Evolutionary conservation across 2,888 invertebrate genomes (phyloP).

Genomic region (Sisyra nigra): DNA sequence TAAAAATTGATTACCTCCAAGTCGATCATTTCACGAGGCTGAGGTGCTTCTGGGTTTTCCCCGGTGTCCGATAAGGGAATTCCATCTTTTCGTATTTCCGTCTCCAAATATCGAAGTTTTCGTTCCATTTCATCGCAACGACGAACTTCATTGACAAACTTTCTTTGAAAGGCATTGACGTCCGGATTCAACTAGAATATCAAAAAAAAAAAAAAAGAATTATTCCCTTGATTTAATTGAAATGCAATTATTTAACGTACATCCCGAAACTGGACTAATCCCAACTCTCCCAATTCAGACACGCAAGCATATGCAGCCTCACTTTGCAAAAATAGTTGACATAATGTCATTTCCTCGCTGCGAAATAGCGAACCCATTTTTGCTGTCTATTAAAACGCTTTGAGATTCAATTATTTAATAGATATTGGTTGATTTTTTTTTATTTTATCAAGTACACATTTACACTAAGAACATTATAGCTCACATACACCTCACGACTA

Average conservation of each 20-base stretch:
- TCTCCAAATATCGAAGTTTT: slow-evolving; percentile 88
- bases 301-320: slow-evolving; percentile 98
- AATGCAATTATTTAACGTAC: slow-evolving; percentile 35
- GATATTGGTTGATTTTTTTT: too few relatives aligned
- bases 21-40: slow-evolving; percentile 98
- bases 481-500: too few relatives aligned
- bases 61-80: slow-evolving; percentile 97
- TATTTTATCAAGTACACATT: too few relatives aligned
- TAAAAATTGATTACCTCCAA: slow-evolving; percentile 59
- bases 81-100: slow-evolving; percentile 90
- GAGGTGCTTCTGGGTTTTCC: slow-evolving; percentile 98
- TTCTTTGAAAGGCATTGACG: slow-evolving; percentile 95
- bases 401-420: too few relatives aligned
- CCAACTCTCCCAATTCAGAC: slow-evolving; percentile 93
- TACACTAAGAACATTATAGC: too few relatives aligned
- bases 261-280: slow-evolving; percentile 93
- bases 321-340: slow-evolving; percentile 95
- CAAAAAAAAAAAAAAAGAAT: slow-evolving; percentile 8
- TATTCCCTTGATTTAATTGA: background rate
- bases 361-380: slow-evolving; percentile 84
- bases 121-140: slow-evolving; percentile 99
- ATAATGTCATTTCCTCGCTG: slow-evolving; percentile 97
- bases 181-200: slow-evolving; percentile 77
- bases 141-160: slow-evolving; percentile 95
- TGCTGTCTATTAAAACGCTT: background rate